A percentile compares a stretch with the other conserved stretches of the same genome.
phyloP scores from a whole-genome alignment of 1,140 invertebrate species.

The Anthonomus grandis region DNA sequence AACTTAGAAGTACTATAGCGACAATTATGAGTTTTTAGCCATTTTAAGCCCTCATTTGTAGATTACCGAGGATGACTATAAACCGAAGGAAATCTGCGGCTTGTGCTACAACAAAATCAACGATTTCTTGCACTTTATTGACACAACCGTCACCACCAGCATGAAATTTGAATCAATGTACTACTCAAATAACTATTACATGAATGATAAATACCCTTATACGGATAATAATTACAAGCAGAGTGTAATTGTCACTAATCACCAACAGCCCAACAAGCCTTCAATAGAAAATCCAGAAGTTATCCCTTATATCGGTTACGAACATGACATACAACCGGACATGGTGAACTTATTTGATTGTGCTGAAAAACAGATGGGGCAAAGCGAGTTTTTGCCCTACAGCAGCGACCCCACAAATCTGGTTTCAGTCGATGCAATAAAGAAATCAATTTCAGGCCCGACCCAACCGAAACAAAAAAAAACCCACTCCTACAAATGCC shows the following conservation, averaged over 20 bases:
- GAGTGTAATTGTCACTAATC: conserved; percentile 8
- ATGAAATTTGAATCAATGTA: conserved; percentile 24
- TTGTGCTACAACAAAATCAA: conserved; percentile 15
- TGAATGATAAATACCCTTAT: not conserved
- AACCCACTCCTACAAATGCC: not conserved
- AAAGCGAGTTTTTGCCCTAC: not conserved
- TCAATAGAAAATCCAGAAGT: not conserved
- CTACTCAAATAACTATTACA: not conserved
- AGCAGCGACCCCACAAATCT: not conserved
- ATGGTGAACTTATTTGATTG: not conserved
- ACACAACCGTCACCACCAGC: conserved; percentile 11
- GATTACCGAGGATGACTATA: conserved; percentile 26
- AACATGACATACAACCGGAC: not conserved
- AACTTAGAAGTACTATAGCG: conserved; percentile 17
- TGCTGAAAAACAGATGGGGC: not conserved
- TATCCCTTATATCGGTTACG: not conserved
- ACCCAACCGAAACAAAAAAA: not conserved
- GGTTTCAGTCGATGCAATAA: not conserved
- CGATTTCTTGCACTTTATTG: conserved; percentile 21
- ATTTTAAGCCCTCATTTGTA: conserved; percentile 3
- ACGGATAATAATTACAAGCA: not conserved
- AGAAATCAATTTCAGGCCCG: not conserved
- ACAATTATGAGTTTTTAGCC: conserved; percentile 3
- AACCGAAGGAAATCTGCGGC: conserved; percentile 24
- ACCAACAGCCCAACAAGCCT: not conserved